These are phyloP conservation scores for Tipula helvola DNA, from an alignment of 2,888 invertebrate genomes.

Conservation along the genomic window DNA sequence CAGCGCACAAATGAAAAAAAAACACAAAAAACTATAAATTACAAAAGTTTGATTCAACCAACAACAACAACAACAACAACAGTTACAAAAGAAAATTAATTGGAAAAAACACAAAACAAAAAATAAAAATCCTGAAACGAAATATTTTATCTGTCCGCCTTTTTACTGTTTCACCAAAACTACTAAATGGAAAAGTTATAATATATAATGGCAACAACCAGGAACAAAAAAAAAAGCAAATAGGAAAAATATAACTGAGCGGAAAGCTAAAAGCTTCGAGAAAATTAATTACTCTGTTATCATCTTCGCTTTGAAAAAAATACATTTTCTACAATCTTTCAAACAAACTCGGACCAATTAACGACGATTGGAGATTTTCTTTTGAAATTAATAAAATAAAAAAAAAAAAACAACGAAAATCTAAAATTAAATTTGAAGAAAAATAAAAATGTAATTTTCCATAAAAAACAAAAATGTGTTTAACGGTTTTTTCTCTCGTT, in stretches of 20 bases:
- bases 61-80: not conserved
- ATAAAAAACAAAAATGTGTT: not conserved
- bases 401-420: not conserved
- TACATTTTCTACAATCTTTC: not conserved
- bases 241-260: not conserved
- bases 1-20: not conserved
- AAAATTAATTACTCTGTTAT: not conserved
- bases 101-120: not conserved
- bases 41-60: not conserved
- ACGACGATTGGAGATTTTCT: not conserved
- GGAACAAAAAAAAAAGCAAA: not conserved
- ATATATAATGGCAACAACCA: not conserved
- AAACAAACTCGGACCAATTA: not conserved
- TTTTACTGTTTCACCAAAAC: not conserved
- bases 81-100: not conserved
- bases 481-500: not conserved
- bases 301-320: not conserved
- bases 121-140: not conserved
- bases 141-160: conserved; percentile 4
- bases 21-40: not conserved
- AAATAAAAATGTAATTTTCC: not conserved
- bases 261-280: not conserved
- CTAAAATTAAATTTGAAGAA: not conserved
- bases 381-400: not conserved
- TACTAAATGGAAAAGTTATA: not conserved